Base-by-base conservation (phyloP, 2,113 vertebrate species). In the Gorsachius goisagi region DNA sequence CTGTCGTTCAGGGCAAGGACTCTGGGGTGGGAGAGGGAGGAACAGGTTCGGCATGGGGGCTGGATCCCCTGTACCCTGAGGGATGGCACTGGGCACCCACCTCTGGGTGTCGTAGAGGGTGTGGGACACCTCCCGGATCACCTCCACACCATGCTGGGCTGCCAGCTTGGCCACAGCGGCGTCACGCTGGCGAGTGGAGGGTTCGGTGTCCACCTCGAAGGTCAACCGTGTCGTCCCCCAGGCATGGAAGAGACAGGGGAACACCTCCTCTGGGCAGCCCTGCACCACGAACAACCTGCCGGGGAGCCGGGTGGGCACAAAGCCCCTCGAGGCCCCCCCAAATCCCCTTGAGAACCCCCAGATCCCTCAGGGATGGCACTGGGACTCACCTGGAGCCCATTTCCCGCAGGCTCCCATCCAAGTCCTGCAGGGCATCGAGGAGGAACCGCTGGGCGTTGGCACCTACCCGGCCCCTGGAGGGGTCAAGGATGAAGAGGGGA, bases 141-240 rank as follows among this genome's bases (percentile, higher is more conserved):
- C 97, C 78, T 98, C 85, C 6, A 98, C 95, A 2, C 88, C 50
- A 3, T 90, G 91, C 52, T 92, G 93, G 66, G 97, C 64, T 9
- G 98, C 98, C 69, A 98, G 55, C 11, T 69, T 12, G 2, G 89
- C 93, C 67, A 98, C 86, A 0, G 81, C 76, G 5, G 94, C 50
- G 63, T 98, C 98, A 0, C 97, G 88, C 50, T 23, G 90, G 84
- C 74, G 84, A 49, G 97, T 93, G 50, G 97, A 96, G 11, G 98
- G 98, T 91, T 98, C 97, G 0, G 98, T 98, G 97, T 98, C 98
- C 32, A 97, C 96, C 83, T 98, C 98, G 3, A 97, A 98, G 5
- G 97, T 98, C 90, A 98, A 68, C 64, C 55, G 94, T 3, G 96
- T 98, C 1, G 98, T 95, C 15, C 96, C 97, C 98, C 97, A 98